Evolutionary conservation across 2,797 vertebrate species (phyloP).

Genomic region (Galagoides demidoff): DNA sequence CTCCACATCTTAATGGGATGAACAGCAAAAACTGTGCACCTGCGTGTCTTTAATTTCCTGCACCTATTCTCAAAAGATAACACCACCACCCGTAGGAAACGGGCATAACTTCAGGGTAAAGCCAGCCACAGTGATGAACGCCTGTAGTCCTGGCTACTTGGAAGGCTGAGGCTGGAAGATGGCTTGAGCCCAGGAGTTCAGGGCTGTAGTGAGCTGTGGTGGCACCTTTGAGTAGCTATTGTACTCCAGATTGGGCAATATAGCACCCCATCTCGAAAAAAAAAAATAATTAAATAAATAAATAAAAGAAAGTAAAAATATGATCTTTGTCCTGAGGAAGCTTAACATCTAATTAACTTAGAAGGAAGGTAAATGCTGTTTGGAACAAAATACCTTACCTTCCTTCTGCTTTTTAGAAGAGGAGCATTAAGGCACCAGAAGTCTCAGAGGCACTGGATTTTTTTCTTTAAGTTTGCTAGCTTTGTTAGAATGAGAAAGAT

Average conservation of each 20-base stretch:
- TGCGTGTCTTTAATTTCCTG: neutral
- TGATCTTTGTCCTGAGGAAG: neutral
- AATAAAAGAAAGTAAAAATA: neutral
- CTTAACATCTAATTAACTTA: neutral
- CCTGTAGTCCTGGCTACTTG: neutral
- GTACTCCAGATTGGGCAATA: neutral
- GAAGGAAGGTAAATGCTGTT: neutral
- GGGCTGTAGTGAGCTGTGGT: neutral
- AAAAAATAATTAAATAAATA: neutral
- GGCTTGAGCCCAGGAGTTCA: neutral
- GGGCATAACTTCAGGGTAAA: neutral
- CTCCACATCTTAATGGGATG: neutral
- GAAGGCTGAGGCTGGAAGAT: neutral
- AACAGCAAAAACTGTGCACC: neutral
- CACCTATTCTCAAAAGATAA: neutral
- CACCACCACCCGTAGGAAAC: neutral
- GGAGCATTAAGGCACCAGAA: neutral
- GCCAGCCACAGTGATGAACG: neutral
- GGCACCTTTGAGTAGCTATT: neutral
- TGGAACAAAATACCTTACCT: neutral
- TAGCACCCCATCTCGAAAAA: neutral
- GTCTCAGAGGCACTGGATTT: neutral
- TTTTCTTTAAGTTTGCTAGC: neutral
- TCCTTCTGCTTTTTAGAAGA: neutral
- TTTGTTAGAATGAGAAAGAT: neutral